A percentile compares a stretch with the other conserved stretches of the same genome.
phyloP scores from a whole-genome alignment of 2,888 invertebrate genomes.

The Oeneis ivallda region DNA sequence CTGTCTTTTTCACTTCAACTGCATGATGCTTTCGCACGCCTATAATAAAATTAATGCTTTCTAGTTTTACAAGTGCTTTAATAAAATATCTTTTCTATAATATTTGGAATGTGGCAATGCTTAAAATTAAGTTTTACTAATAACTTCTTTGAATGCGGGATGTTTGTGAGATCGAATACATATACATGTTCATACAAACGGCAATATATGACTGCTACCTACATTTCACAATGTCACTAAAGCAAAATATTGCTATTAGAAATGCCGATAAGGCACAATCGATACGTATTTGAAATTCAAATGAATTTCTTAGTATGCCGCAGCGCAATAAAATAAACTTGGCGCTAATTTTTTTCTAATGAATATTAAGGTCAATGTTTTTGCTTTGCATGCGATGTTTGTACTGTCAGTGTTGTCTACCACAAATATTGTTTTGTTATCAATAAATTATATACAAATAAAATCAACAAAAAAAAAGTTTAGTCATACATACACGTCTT shows the following conservation, averaged over 20 bases:
- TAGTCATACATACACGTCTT: too few species aligned
- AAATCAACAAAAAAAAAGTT: not conserved
- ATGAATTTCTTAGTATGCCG: slow-evolving; percentile 47
- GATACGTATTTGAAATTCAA: slow-evolving; percentile 51
- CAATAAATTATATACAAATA: not conserved
- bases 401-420: slow-evolving; percentile 47
- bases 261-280: slow-evolving; percentile 38
- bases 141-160: slow-evolving; percentile 62
- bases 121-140: slow-evolving; percentile 25
- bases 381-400: slow-evolving; percentile 40
- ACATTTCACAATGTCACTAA: slow-evolving; percentile 55
- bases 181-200: slow-evolving; percentile 41
- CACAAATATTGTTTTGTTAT: slow-evolving; percentile 6
- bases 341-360: slow-evolving; percentile 23
- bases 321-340: slow-evolving; percentile 20
- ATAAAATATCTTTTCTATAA: slow-evolving; percentile 3
- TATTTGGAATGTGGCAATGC: slow-evolving; percentile 11
- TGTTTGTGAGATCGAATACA: slow-evolving; percentile 59
- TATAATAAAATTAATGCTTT: slow-evolving; percentile 35
- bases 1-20: slow-evolving; percentile 24
- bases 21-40: slow-evolving; percentile 42
- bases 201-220: slow-evolving; percentile 57
- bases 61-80: slow-evolving; percentile 22
- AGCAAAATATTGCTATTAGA: slow-evolving; percentile 34
- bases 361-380: slow-evolving; percentile 49